Conservation (phyloP, 2,888 invertebrate species). For the Mesorhabditis belari region DNA sequence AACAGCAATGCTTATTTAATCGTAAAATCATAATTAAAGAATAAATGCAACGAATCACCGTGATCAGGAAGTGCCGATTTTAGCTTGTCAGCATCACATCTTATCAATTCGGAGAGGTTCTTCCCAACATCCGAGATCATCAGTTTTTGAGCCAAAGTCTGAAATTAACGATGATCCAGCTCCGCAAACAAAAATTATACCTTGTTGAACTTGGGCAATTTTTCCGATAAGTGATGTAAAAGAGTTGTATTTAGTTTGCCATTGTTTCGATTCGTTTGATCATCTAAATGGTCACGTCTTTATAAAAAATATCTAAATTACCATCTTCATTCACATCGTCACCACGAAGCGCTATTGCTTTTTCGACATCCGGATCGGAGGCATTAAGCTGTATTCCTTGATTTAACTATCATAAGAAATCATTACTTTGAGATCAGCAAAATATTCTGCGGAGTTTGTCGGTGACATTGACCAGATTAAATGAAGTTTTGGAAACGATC, state of each 20-base stretch:
- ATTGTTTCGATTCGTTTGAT: no score
- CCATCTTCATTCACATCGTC: not conserved
- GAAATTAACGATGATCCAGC: no score
- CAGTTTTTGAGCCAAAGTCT: not conserved
- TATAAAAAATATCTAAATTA: no score
- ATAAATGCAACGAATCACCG: not conserved
- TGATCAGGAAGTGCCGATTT: not conserved
- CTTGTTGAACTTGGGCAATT: not conserved
- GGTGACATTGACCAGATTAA: conserved; percentile 94
- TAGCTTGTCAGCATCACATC: not conserved
- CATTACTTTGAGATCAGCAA: conserved; percentile 82
- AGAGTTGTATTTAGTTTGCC: not conserved
- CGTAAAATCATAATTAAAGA: not conserved
- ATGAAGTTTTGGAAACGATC: conserved; percentile 85
- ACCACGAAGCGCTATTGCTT: not conserved
- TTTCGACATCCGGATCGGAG: not conserved
- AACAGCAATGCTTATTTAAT: no score
- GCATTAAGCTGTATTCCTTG: not conserved
- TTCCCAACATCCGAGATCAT: not conserved
- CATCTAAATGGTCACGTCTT: no score
- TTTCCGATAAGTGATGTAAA: not conserved
- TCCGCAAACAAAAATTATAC: no score
- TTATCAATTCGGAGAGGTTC: not conserved
- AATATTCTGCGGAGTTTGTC: conserved; percentile 87
- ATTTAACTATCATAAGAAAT: no score